Conservation (phyloP, 1,140 invertebrate genomes). For the Ceratina japonica region DNA sequence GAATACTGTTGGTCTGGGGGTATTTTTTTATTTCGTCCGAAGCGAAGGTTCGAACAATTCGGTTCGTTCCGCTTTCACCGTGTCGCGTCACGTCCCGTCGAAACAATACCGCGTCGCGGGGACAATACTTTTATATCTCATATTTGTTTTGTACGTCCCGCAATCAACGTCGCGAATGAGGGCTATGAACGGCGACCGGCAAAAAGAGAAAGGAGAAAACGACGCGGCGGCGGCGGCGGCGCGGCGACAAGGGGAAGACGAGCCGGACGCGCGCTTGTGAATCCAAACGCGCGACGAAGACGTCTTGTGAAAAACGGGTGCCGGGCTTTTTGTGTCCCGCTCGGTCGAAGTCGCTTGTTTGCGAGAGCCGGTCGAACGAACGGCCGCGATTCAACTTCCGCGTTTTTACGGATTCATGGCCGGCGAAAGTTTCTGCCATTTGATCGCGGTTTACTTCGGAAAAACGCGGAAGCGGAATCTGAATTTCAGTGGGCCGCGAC, state of each 20-base stretch:
- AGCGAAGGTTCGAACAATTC: constrained; percentile 12
- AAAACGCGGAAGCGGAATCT: neutral
- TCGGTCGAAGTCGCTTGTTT: neutral
- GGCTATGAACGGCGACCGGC: neutral
- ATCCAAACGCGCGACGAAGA: constrained; percentile 31
- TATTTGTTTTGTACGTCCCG: constrained; percentile 14
- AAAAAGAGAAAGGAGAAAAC: neutral
- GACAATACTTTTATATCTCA: constrained; percentile 36
- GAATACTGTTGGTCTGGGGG: too few relatives aligned
- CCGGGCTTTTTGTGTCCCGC: neutral
- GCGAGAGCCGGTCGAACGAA: neutral
- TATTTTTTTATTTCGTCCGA: neutral
- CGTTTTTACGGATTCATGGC: constrained; percentile 23
- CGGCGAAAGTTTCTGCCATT: constrained; percentile 4
- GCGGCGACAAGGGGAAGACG: neutral
- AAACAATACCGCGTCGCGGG: constrained; percentile 15
- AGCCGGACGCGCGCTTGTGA: neutral
- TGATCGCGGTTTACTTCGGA: neutral
- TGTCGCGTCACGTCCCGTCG: neutral
- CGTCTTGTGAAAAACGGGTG: neutral
- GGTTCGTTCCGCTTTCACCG: constrained; percentile 14
- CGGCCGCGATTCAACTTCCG: constrained; percentile 16
- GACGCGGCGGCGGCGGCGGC: too few relatives aligned
- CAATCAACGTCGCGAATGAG: constrained; percentile 19
- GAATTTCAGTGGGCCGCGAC: constrained; percentile 3